Percentiles rank a stretch among this genome's conserved stretches.
These are phyloP conservation scores for Eupeodes luniger DNA, from an alignment of 2,888 invertebrate genomes.

Conservation along the genomic window DNA sequence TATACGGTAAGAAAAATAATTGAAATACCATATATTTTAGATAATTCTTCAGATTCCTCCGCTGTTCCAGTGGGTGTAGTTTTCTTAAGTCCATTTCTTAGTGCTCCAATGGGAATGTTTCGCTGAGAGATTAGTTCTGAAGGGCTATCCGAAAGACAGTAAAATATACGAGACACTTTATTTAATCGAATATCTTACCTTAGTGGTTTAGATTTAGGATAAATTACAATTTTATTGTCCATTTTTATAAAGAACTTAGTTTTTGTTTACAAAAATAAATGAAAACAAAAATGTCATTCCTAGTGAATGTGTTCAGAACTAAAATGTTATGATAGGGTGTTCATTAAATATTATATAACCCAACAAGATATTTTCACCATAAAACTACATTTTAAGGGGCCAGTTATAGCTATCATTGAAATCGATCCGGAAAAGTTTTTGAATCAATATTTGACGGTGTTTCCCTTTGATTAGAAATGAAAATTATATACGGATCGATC, in stretches of 20 bases:
- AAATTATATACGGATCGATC: too few species aligned
- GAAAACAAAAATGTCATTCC: conserved; percentile 5
- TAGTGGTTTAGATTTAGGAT: conserved; percentile 78
- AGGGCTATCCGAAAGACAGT: conserved; percentile 74
- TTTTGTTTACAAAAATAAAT: conserved; percentile 53
- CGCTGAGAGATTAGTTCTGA: conserved; percentile 78
- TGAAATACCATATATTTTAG: conserved; percentile 78
- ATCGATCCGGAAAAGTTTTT: too few species aligned
- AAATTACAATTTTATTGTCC: conserved; percentile 76
- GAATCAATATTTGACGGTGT: too few species aligned
- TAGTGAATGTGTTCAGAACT: conserved; percentile 15
- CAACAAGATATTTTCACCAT: too few species aligned
- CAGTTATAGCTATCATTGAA: too few species aligned
- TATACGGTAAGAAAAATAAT: neutral
- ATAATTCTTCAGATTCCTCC: conserved; percentile 79
- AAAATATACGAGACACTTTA: neutral
- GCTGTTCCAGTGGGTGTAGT: conserved; percentile 76
- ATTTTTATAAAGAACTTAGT: neutral
- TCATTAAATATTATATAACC: too few species aligned
- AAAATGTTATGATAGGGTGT: neutral
- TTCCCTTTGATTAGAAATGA: too few species aligned
- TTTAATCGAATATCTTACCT: conserved; percentile 76
- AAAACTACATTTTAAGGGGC: too few species aligned
- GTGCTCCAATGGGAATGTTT: conserved; percentile 77
- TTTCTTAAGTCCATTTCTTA: conserved; percentile 79